Conservation (phyloP, 2,888 invertebrate species). For the Coelogynopora nodosa region DNA sequence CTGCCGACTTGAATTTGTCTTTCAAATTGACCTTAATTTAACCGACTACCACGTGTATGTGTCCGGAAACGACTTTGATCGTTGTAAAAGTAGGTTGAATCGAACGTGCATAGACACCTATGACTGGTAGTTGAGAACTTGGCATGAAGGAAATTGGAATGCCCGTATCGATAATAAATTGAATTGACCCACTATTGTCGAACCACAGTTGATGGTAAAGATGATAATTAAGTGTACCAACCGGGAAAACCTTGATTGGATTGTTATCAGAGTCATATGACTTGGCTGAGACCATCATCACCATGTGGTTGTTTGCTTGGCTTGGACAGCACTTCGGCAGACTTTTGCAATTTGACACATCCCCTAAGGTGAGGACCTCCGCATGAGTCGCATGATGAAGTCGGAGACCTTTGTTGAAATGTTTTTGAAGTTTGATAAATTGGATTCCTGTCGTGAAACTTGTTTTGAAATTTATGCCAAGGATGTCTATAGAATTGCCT, state of each 20-base stretch:
- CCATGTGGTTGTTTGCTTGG: too few relatives aligned
- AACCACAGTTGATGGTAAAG: background rate
- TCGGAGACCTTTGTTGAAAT: background rate
- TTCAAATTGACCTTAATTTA: background rate
- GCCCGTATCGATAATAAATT: background rate
- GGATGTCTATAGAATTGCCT: background rate
- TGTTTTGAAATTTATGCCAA: background rate
- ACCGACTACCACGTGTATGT: background rate
- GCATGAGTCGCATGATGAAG: background rate
- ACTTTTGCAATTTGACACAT: background rate
- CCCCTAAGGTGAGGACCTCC: background rate
- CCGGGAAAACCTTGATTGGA: background rate
- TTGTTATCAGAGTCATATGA: background rate
- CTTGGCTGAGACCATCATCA: background rate
- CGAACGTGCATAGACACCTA: background rate
- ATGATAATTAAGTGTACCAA: background rate
- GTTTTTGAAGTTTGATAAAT: too few relatives aligned
- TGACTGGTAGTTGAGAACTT: background rate
- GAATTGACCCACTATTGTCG: background rate
- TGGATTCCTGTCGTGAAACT: too few relatives aligned
- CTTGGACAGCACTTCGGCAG: background rate
- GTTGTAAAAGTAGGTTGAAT: background rate
- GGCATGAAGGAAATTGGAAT: background rate
- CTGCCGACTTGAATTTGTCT: background rate
- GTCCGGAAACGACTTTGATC: background rate